Conservation (phyloP, 2,888 invertebrate species). For the Apoda limacodes region DNA sequence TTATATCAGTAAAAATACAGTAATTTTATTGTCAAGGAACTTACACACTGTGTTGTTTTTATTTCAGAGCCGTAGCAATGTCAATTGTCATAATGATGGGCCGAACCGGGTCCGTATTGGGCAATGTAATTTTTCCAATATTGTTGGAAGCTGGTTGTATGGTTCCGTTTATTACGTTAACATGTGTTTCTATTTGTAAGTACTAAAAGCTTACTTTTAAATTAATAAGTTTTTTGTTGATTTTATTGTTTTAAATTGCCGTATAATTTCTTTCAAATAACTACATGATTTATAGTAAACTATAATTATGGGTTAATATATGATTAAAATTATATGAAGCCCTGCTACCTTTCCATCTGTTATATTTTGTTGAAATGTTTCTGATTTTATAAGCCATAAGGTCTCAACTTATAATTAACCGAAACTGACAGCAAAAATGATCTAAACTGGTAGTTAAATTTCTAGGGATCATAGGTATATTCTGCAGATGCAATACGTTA, state of each 20-base stretch:
- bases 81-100: constrained; percentile 34
- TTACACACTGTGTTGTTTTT: no score
- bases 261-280: not conserved
- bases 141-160: constrained; percentile 34
- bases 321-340: not conserved
- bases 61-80: constrained; percentile 32
- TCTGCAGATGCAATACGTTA: no score
- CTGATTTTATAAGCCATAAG: no score
- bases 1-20: no score
- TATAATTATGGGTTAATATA: not conserved
- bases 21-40: no score
- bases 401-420: no score
- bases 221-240: not conserved
- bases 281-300: not conserved
- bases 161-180: constrained; percentile 32
- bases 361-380: constrained; percentile 1
- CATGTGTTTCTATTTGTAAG: constrained; percentile 30
- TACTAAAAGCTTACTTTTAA: no score
- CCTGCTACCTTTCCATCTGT: constrained; percentile 1
- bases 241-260: not conserved
- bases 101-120: constrained; percentile 33
- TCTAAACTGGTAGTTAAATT: no score
- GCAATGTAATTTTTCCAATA: constrained; percentile 35
- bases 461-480: no score
- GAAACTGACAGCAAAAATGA: no score